Conservation (phyloP, 1,140 invertebrate genomes). For the Neocloeon triangulifer region DNA sequence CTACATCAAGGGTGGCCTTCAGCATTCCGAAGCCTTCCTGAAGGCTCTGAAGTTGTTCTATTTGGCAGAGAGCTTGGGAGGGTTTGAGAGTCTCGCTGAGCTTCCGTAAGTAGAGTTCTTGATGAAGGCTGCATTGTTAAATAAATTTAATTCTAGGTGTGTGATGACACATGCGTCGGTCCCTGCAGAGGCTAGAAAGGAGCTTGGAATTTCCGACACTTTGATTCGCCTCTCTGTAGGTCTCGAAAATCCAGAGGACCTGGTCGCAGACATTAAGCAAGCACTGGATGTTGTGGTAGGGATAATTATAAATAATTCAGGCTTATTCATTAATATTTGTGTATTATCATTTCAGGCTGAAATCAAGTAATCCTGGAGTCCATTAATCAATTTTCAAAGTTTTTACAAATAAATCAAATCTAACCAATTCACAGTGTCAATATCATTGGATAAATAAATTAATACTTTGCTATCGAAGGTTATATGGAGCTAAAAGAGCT, state of each 20-base stretch:
- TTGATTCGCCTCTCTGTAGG: conserved; percentile 82
- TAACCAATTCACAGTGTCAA: no score
- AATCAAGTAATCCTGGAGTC: no score
- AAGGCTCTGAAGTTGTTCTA: conserved; percentile 57
- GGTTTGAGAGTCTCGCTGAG: conserved; percentile 80
- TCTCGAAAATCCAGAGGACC: conserved; percentile 65
- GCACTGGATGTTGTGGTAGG: conserved; percentile 27
- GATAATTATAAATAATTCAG: no score
- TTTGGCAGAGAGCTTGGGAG: conserved; percentile 88
- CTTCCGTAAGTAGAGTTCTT: conserved; percentile 40
- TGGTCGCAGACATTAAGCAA: conserved; percentile 70
- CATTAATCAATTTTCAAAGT: no score
- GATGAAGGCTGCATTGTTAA: not conserved
- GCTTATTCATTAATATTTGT: not conserved
- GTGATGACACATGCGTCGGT: conserved; percentile 67
- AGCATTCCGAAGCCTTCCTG: conserved; percentile 56
- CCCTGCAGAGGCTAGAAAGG: conserved; percentile 38
- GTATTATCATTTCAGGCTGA: no score
- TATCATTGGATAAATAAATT: no score
- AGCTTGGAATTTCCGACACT: conserved; percentile 66
- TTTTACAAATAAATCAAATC: no score
- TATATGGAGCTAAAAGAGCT: no score
- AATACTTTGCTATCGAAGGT: no score
- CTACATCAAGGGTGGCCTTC: conserved; percentile 49
- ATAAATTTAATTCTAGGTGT: conserved; percentile 24